These are phyloP conservation scores for Chiridota heheva DNA, from an alignment of 35 echinoderm and acorn worm genomes.

Conservation along the genomic window DNA sequence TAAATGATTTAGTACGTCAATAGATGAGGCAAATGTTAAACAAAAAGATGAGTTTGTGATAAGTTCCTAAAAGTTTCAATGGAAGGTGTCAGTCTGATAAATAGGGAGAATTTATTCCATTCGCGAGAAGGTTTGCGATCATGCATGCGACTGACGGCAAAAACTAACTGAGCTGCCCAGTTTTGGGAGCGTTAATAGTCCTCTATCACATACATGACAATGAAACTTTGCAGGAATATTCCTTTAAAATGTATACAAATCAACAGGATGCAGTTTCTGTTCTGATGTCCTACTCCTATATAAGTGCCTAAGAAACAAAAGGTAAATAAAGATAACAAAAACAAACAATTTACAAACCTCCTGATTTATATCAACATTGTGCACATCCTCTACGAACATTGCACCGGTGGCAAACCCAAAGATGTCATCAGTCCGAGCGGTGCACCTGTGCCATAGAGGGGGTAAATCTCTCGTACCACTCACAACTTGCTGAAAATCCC, in stretches of 20 bases:
- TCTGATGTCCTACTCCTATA: not conserved
- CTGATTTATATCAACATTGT: too few relatives aligned
- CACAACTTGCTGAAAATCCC: slow-evolving; percentile 39
- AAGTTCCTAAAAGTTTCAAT: too few relatives aligned
- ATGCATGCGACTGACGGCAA: too few relatives aligned
- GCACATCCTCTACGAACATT: slow-evolving; percentile 70
- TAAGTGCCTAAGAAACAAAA: not conserved
- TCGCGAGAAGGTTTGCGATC: too few relatives aligned
- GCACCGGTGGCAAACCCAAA: slow-evolving; percentile 89
- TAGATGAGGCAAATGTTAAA: too few relatives aligned
- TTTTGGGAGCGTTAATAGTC: too few relatives aligned
- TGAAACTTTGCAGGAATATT: not conserved
- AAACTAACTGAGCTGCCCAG: too few relatives aligned
- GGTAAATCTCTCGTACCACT: slow-evolving; percentile 39
- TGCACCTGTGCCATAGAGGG: slow-evolving; percentile 73
- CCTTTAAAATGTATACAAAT: not conserved
- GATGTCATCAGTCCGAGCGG: slow-evolving; percentile 37
- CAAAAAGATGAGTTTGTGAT: too few relatives aligned
- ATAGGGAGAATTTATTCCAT: too few relatives aligned
- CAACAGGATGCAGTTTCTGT: not conserved
- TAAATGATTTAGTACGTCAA: too few relatives aligned
- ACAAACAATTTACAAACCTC: not conserved
- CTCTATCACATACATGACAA: too few relatives aligned
- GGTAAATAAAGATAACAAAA: not conserved
- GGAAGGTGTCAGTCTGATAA: too few relatives aligned